A percentile compares a stretch with the other conserved stretches of the same genome.
phyloP scores from a whole-genome alignment of 2,797 vertebrate species.

The Xiphorhynchus erythropygius region DNA sequence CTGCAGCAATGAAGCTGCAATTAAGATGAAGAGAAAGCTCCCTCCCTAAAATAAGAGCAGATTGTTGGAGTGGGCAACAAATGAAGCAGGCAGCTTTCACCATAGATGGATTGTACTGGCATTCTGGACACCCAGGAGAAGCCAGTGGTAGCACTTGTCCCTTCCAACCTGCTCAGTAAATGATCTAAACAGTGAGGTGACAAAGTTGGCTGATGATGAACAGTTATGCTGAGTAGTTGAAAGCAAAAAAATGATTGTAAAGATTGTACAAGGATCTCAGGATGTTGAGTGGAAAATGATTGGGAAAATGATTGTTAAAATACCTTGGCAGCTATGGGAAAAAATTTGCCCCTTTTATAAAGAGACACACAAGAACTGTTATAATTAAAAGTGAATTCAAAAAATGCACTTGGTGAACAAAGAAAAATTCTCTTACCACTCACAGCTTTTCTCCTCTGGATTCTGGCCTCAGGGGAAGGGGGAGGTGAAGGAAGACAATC shows the following conservation, averaged over 20 bases:
- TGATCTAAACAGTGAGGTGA: not conserved
- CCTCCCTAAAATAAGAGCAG: not conserved
- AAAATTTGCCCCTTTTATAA: not conserved
- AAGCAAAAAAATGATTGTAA: not conserved
- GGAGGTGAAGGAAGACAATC: slow-evolving; percentile 91
- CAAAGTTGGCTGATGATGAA: not conserved
- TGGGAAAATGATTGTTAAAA: not conserved
- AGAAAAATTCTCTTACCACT: slow-evolving; percentile 81
- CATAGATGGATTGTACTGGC: not conserved
- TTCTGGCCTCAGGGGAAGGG: slow-evolving; percentile 86
- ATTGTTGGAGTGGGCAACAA: not conserved
- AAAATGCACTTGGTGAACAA: not conserved
- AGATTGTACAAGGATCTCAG: not conserved
- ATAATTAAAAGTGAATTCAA: not conserved
- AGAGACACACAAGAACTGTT: not conserved
- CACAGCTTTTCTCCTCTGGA: slow-evolving; percentile 80
- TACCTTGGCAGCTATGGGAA: not conserved
- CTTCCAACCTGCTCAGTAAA: not conserved
- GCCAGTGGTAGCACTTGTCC: not conserved
- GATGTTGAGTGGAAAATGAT: not conserved
- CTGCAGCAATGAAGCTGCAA: not conserved
- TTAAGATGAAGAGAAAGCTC: not conserved
- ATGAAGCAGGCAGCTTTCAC: not conserved
- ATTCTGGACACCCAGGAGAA: not conserved
- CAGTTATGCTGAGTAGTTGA: not conserved